Conservation (phyloP, 2,888 invertebrate genomes). For the Eupeodes latifasciatus region DNA sequence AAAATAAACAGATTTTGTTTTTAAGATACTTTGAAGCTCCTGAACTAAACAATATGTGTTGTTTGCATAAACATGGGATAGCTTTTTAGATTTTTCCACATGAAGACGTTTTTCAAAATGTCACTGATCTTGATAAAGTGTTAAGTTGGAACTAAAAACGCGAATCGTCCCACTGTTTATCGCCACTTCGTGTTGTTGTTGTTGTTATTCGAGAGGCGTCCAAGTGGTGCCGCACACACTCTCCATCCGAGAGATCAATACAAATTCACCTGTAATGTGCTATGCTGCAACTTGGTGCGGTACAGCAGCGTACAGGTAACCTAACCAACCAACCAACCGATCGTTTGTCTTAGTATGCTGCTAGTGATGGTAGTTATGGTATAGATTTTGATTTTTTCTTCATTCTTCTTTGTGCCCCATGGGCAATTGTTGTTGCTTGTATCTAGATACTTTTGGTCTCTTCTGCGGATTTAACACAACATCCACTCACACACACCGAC, state of each 20-base stretch:
- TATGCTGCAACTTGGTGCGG: slow-evolving; percentile 28
- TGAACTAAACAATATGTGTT: too few relatives aligned
- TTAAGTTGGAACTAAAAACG: too few relatives aligned
- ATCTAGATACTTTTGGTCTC: slow-evolving; percentile 66
- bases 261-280: slow-evolving; percentile 63
- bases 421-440: slow-evolving; percentile 10
- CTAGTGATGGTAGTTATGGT: slow-evolving; percentile 19
- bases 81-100: too few relatives aligned
- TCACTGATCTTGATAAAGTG: too few relatives aligned
- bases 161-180: too few relatives aligned
- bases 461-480: slow-evolving; percentile 62
- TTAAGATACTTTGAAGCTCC: too few relatives aligned
- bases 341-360: slow-evolving; percentile 1
- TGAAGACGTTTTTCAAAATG: too few relatives aligned
- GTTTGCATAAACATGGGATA: too few relatives aligned
- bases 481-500: slow-evolving; percentile 60
- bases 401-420: slow-evolving; percentile 61
- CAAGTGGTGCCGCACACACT: slow-evolving; percentile 45
- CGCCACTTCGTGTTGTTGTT: slow-evolving; percentile 7
- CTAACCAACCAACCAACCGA: slow-evolving; percentile 46
- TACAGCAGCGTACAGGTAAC: slow-evolving; percentile 47
- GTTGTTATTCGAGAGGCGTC: slow-evolving; percentile 47
- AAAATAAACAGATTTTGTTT: too few relatives aligned
- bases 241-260: slow-evolving; percentile 58
- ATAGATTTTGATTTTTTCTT: slow-evolving; percentile 23